Percentiles rank a stretch among this genome's conserved stretches.
Conservation (phyloP, 2,113 vertebrate species). For the Nothobranchius kuhntae region DNA sequence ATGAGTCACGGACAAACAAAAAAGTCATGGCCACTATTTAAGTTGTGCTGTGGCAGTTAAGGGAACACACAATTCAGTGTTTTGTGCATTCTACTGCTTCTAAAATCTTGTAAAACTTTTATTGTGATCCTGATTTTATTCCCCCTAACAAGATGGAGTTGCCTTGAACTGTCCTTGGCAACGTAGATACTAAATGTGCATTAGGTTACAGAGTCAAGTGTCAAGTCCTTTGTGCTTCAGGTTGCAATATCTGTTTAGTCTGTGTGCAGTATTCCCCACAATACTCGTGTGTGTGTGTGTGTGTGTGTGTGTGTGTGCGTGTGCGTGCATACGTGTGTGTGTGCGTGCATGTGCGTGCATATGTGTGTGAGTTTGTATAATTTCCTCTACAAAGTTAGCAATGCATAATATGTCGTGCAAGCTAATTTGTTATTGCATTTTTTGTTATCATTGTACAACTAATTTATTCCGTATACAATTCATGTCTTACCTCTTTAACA, state of each 20-base stretch:
- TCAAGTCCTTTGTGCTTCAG: constrained; percentile 57
- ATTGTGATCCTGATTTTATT: constrained; percentile 3
- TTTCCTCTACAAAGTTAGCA: no score
- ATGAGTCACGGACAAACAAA: no score
- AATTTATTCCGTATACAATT: background rate
- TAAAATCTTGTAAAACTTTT: background rate
- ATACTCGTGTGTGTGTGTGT: constrained; percentile 11
- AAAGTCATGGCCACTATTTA: no score
- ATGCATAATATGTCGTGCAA: background rate
- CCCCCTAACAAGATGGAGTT: constrained; percentile 31
- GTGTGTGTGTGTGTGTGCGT: background rate
- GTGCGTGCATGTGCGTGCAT: background rate
- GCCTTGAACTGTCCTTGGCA: constrained; percentile 49
- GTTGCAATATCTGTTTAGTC: constrained; percentile 61
- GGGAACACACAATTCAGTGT: no score
- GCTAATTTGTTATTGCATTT: background rate
- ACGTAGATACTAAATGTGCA: constrained; percentile 40
- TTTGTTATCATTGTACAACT: background rate
- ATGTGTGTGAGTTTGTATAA: background rate
- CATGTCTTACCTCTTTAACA: constrained; percentile 83
- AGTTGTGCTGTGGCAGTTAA: no score
- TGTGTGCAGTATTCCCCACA: constrained; percentile 24
- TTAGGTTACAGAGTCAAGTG: constrained; percentile 67
- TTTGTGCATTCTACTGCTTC: background rate
- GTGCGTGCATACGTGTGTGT: background rate